Evolutionary conservation across 2,888 invertebrate genomes (phyloP), one percentile per base, ranked within the genome.

Genomic region (Alitta virens): DNA sequence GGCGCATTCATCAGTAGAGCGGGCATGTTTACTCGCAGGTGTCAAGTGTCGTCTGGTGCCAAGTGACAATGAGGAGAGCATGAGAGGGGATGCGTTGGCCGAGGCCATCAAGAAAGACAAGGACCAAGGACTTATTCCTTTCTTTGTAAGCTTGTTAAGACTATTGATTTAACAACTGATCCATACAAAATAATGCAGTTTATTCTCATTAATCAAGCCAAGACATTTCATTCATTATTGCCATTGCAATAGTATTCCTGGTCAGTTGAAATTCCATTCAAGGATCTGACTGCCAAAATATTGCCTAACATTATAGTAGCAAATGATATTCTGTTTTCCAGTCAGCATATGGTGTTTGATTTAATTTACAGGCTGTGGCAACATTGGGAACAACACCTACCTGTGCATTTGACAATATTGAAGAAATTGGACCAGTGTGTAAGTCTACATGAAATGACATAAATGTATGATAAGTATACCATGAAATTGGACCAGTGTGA

Each of bases 301-400:
- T n/a, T n/a, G n/a, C n/a, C n/a, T n/a, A n/a, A n/a, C n/a, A n/a
- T n/a, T n/a, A n/a, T n/a, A n/a, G n/a, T n/a, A n/a, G n/a, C n/a
- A n/a, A n/a, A n/a, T n/a, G n/a, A n/a, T n/a, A n/a, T n/a, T n/a
- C n/a, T n/a, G 12, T 33, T 33, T 33, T 7, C 5, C 33, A 33
- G 33, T 33, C 12, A 12, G 5, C 33, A 12, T 12, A 33, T 33
- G 5, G 33, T 5, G 7, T 33, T 33, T 5, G 5, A 7, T 33
- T 33, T 33, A 5, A 33, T 46, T 59, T 66, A 21, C 82, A 96
- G 95, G 89, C 94, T 1, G 96, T 96, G 78, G 94, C 91, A 21
- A 97, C 97, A 2, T 84, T 98, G 27, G 99, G 99, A 24, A 96
- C 98, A 0, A 99, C 99, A 0, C 93, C 95, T 0, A 90, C 94